A percentile compares a stretch with the other conserved stretches of the same genome.
Conservation (phyloP, 37 sponge, comb jelly and placozoan genomes). For the Chondrosia reniformis region DNA sequence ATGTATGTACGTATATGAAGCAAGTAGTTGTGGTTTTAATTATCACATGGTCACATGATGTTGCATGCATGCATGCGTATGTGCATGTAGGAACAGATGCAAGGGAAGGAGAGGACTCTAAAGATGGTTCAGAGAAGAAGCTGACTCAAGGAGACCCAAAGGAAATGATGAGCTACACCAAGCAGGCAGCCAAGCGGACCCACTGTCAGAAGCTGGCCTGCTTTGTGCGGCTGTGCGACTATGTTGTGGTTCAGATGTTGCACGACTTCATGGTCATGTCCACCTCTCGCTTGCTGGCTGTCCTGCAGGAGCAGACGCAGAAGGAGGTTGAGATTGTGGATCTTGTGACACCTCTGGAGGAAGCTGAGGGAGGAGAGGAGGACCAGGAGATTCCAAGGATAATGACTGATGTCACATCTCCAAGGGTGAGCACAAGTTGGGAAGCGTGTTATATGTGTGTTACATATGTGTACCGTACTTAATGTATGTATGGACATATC, state of each 20-base stretch:
- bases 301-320: constrained; percentile 38
- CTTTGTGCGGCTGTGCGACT: constrained; percentile 87
- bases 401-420: constrained; percentile 11
- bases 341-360: constrained; percentile 33
- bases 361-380: constrained; percentile 43
- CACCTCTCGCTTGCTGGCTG: constrained; percentile 37
- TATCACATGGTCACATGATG: too few relatives aligned
- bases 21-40: too few relatives aligned
- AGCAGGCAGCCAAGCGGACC: constrained; percentile 88
- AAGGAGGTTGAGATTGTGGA: constrained; percentile 46
- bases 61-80: too few relatives aligned
- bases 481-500: neutral
- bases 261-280: constrained; percentile 75
- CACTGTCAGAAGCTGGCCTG: constrained; percentile 85
- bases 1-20: too few relatives aligned
- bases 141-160: constrained; percentile 63
- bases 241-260: constrained; percentile 80
- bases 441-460: neutral
- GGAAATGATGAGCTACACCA: constrained; percentile 90
- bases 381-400: constrained; percentile 14
- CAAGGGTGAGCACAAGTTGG: neutral
- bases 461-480: neutral
- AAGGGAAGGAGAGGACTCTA: neutral
- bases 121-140: too few relatives aligned
- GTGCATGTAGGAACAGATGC: too few relatives aligned